Base-by-base conservation (phyloP, 2,888 invertebrate species). In the Chrysina gloriosa region DNA sequence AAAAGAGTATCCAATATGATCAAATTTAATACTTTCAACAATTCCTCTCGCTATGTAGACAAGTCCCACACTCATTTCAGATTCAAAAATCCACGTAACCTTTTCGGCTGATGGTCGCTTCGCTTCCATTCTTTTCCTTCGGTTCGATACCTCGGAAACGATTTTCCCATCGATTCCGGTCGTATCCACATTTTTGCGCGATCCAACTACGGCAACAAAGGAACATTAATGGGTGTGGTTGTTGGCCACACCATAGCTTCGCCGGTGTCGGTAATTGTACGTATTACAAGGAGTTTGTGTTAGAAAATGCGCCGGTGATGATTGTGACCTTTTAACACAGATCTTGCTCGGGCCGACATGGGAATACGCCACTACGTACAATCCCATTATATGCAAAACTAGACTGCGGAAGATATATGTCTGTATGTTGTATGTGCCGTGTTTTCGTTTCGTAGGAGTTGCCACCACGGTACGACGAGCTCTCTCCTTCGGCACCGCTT, bases 321-420 rank as follows among this genome's bases (percentile, higher is more conserved):
- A 61, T 61, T 25, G 56, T 69, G 69, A 69, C 69, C 69, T 69
- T 69, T 69, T 69, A 69, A 69, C 69, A 69, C 58, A 69, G 58
- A 69, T 69, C 65, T 61, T 52, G 27, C 21, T 65, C 39, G 56
- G 61, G 42, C 23, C 31, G 58, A 66, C 66, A 65, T 69, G 69
- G 61, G 69, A 69, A 69, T 68, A 65, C 34, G 45, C 68, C 65
- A 65, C 65, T 65, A 48, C 65, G 25, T 45, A 58, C 69, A 65
- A 65, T 69, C 61, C 69, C 69, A 69, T 69, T 69, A 64, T 69
- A 69, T 69, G 69, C 65, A 69, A 69, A 69, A 69, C 65, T 54
- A 42, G 61, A 56, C 47, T 52, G 47, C 45, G 47, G 45, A 66
- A 31, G 52, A 65, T 65, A 34, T 56, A 66, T 1, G 42, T 58